phyloP scores from a whole-genome alignment of 1,140 invertebrate species.

The Nephotettix cincticeps region DNA sequence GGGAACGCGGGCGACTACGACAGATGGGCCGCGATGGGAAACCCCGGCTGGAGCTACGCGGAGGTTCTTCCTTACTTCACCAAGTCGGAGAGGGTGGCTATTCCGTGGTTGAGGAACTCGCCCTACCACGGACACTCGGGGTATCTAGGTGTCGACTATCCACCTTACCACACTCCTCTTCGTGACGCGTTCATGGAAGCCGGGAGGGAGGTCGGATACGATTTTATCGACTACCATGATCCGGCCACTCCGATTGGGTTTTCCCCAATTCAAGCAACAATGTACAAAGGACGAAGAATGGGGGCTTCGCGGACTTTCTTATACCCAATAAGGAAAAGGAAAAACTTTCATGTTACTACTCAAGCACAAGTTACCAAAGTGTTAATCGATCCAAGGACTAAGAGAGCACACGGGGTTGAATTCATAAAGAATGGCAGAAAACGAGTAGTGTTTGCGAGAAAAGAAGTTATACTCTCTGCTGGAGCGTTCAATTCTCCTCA shows the following conservation, averaged over 20 bases:
- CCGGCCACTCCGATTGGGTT: constrained; percentile 49
- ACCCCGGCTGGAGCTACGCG: constrained; percentile 58
- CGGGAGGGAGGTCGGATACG: constrained; percentile 52
- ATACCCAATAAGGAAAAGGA: constrained; percentile 50
- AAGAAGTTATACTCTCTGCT: constrained; percentile 35
- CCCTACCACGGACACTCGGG: constrained; percentile 45
- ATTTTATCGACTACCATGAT: constrained; percentile 54
- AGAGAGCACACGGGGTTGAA: constrained; percentile 56
- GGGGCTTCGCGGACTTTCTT: constrained; percentile 59
- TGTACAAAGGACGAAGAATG: constrained; percentile 51
- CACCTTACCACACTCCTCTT: constrained; percentile 39
- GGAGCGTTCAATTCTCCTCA: constrained; percentile 33
- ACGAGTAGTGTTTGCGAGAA: constrained; percentile 22
- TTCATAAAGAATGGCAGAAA: constrained; percentile 47
- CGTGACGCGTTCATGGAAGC: constrained; percentile 52
- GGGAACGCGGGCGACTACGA: constrained; percentile 77
- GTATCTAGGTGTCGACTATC: constrained; percentile 37
- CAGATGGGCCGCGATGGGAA: constrained; percentile 67
- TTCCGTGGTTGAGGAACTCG: constrained; percentile 45
- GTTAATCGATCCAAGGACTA: constrained; percentile 54
- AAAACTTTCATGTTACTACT: constrained; percentile 57
- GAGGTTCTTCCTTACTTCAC: constrained; percentile 63
- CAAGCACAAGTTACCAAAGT: constrained; percentile 55
- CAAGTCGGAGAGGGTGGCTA: constrained; percentile 46
- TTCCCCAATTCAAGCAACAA: constrained; percentile 44